Conservation (phyloP, 2,113 vertebrate species). For the Kryptolebias marmoratus region DNA sequence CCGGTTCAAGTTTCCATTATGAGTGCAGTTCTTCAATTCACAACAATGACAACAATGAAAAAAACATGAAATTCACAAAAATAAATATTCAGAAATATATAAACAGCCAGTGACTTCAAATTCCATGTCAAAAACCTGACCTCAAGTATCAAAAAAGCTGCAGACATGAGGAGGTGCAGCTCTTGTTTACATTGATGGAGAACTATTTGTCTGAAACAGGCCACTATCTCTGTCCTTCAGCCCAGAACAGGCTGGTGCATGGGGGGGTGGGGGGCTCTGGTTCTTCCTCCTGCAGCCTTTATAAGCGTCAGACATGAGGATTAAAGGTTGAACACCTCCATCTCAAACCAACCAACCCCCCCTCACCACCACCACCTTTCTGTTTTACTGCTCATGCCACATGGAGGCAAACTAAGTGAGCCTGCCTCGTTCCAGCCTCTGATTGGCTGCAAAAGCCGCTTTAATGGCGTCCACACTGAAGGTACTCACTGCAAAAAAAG, state of each 20-base stretch:
- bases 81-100: slow-evolving; percentile 84
- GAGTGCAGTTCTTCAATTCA: slow-evolving; percentile 80
- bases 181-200: slow-evolving; percentile 71
- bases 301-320: slow-evolving; percentile 76
- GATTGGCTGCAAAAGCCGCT: not conserved
- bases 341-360: not conserved
- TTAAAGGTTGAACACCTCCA: slow-evolving; percentile 64
- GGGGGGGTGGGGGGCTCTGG: slow-evolving; percentile 56
- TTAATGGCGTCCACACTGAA: not conserved
- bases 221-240: slow-evolving; percentile 52
- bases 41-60: slow-evolving; percentile 68
- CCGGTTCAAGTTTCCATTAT: slow-evolving; percentile 83
- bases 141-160: slow-evolving; percentile 80
- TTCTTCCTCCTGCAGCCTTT: slow-evolving; percentile 64
- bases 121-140: slow-evolving; percentile 79
- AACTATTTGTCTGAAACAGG: slow-evolving; percentile 65
- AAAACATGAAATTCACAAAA: slow-evolving; percentile 78
- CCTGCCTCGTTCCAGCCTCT: slow-evolving; percentile 39
- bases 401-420: slow-evolving; percentile 48
- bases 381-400: slow-evolving; percentile 45
- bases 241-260: slow-evolving; percentile 32
- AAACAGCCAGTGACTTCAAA: slow-evolving; percentile 85
- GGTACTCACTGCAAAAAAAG: too few relatives aligned
- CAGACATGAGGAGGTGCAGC: slow-evolving; percentile 49
- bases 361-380: slow-evolving; percentile 21